Base-by-base conservation (phyloP, 2,888 invertebrate species). In the Tethea ocularis region DNA sequence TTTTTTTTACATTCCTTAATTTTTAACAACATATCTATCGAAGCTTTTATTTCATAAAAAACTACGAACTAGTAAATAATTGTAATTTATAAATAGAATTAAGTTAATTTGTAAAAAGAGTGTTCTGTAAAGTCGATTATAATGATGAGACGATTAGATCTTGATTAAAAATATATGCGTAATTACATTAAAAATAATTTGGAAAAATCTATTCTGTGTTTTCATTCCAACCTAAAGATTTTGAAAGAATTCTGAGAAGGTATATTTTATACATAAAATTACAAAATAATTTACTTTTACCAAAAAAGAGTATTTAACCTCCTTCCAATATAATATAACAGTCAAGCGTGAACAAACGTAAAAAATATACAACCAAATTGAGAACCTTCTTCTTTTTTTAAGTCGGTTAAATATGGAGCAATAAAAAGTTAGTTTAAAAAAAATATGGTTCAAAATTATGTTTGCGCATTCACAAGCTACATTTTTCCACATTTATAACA, bases 161-260 rank as follows among this genome's bases (percentile, higher is more conserved):
- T 75, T 82, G 75, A 82, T 74, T 77, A 72, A 78, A 75, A 77
- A 74, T 77, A 77, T 78, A 83, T 82, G 73, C 78, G 73, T 83
- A 85, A 86, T 81, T 82, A 54, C 54, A 54, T 36, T 54, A 36
- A 85, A 86, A 87, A 79, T 64, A 65, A 77, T 80, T 81, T 78
- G 83, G 83, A 79, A 74, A 69, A 59, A 57, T 51, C 13, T 17
- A 59, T 52, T 53, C 77, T 70, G 72, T 68, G 66, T 71, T 65
- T 64, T 52, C 57, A 52, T 46, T 46, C 29, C 17, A 7, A 20
- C 8, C 17, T 7, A 0, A 17, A 6, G 10, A 46, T 17, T 15
- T n/a, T 15, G 15, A 33, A 5, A n/a, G 5, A 7, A 46, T 20
- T 20, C 5, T 20, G 10, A 20, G 17, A 4, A n/a, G 2, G 4